These are phyloP conservation scores for Polia nebulosa DNA, from an alignment of 2,888 invertebrate genomes.

Conservation along the genomic window DNA sequence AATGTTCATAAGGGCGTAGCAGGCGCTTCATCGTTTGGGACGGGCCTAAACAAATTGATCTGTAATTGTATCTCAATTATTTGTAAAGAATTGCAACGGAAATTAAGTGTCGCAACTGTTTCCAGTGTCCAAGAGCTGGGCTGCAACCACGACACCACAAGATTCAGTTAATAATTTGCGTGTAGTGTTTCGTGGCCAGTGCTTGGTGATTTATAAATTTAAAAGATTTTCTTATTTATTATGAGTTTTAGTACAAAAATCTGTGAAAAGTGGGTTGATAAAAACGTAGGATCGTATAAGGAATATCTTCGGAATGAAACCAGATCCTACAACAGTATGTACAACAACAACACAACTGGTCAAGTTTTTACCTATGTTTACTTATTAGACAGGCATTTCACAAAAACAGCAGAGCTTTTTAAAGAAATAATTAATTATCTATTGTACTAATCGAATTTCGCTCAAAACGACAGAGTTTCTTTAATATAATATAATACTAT, in stretches of 20 bases:
- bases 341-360: neutral
- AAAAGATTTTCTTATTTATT: slow-evolving; percentile 36
- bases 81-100: slow-evolving; percentile 67
- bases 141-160: slow-evolving; percentile 60
- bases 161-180: slow-evolving; percentile 70
- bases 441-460: too few species aligned
- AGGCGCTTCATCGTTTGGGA: slow-evolving; percentile 12
- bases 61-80: slow-evolving; percentile 60
- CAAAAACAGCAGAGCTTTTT: neutral
- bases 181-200: slow-evolving; percentile 64
- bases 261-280: slow-evolving; percentile 74
- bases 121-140: slow-evolving; percentile 58
- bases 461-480: too few species aligned
- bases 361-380: neutral
- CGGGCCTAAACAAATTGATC: slow-evolving; percentile 44
- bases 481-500: too few species aligned
- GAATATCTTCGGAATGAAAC: slow-evolving; percentile 50
- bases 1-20: slow-evolving; percentile 12
- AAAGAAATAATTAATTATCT: neutral
- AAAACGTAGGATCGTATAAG: slow-evolving; percentile 59
- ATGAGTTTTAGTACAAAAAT: slow-evolving; percentile 61
- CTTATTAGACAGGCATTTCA: neutral
- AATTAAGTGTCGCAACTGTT: slow-evolving; percentile 66
- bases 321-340: slow-evolving; percentile 61
- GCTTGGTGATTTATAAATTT: slow-evolving; percentile 37